Evolutionary conservation across 2,888 invertebrate genomes (phyloP), one percentile per base, ranked within the genome.

Genomic region (Acanthosepion pharaonis): DNA sequence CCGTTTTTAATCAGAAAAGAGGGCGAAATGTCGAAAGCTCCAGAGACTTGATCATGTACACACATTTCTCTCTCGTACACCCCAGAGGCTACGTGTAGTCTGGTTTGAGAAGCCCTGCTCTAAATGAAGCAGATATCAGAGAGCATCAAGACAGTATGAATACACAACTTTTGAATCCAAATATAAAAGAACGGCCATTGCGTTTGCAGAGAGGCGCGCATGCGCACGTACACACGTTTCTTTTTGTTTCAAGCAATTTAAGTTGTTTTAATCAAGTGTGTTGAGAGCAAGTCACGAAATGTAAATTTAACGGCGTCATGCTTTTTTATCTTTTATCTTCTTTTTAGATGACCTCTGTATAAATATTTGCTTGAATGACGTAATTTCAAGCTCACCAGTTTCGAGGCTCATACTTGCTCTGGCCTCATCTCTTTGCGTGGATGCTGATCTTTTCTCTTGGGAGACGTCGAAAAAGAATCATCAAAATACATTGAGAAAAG

Each of bases 211-310:
- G 2, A 78, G 15, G 5, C n/a, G 18, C n/a, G 9, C 33, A 18
- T 33, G 78, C 59, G 59, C 59, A 59, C 6, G 59, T 20, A 23
- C 23, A 20, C 3, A 20, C 20, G 20, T n/a, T 78, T 33, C 33
- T 11, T n/a, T 33, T 78, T 15, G 9, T 33, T n/a, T n/a, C 18
- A 11, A 33, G n/a, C 9, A n/a, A 78, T n/a, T 78, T 11, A 78
- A 78, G 78, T n/a, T 78, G 78, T 78, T 78, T 78, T 78, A 78
- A 78, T 78, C 78, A 78, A 78, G n/a, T n/a, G n/a, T n/a, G 11
- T 78, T 78, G 23, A 33, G 78, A 78, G n/a, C 78, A 78, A 15
- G 78, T 78, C 33, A 78, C 78, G 78, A n/a, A 78, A 78, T 78
- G 78, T 33, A 78, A 78, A 78, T n/a, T 78, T 78, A 15, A 78